Percentiles rank a stretch among this genome's conserved stretches.
These are phyloP conservation scores for Steinernema khuongi DNA, from an alignment of 1,140 invertebrate species.

Conservation along the genomic window DNA sequence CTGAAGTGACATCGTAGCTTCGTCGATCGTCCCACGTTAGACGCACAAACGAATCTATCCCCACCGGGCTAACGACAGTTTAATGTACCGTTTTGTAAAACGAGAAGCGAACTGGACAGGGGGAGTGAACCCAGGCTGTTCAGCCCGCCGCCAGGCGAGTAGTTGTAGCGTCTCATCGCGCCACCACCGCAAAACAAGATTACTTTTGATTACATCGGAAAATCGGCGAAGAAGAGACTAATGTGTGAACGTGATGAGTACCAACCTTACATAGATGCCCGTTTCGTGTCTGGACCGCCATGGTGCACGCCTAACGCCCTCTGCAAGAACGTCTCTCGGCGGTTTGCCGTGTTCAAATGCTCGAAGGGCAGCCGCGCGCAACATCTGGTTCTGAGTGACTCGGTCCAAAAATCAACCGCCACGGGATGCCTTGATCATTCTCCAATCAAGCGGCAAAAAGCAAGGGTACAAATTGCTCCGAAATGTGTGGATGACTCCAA, in stretches of 20 bases:
- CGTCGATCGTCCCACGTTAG: no score
- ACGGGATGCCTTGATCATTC: background rate
- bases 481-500: no score
- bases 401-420: background rate
- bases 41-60: no score
- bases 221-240: conserved; percentile 12
- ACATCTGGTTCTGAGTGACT: background rate
- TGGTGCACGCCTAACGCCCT: conserved; percentile 1
- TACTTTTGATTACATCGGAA: conserved; percentile 8
- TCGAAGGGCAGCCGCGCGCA: background rate
- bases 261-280: background rate
- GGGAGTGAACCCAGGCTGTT: background rate
- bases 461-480: no score
- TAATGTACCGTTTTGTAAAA: no score
- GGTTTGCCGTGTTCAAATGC: background rate
- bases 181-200: conserved; percentile 6
- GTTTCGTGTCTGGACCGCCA: background rate
- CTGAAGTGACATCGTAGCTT: no score
- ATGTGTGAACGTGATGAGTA: background rate
- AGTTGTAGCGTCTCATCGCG: conserved; percentile 6
- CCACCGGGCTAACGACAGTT: no score
- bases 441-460: no score
- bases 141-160: background rate
- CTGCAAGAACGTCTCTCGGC: background rate
- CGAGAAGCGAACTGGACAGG: background rate